Evolutionary conservation across 2,888 invertebrate species (phyloP).

Genomic region (Mesorhabditis spiculigera): DNA sequence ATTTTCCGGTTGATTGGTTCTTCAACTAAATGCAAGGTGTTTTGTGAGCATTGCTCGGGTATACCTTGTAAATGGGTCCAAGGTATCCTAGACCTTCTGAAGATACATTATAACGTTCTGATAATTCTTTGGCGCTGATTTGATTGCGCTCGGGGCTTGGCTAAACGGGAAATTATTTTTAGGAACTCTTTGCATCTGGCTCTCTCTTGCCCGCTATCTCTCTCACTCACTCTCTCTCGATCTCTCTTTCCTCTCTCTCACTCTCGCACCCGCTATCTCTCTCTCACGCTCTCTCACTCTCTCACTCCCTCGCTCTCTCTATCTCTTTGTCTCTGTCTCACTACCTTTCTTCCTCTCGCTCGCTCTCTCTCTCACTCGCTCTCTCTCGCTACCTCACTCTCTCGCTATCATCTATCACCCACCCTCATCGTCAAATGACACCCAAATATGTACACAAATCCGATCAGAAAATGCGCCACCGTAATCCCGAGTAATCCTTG

Average conservation of each 20-base stretch:
- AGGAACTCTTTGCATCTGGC: too few species aligned
- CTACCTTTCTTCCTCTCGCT: too few species aligned
- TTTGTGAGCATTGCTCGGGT: not conserved
- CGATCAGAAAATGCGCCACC: not conserved
- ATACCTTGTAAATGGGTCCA: not conserved
- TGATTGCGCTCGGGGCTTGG: not conserved
- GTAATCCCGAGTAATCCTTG: not conserved
- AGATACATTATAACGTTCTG: not conserved
- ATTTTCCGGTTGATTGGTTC: not conserved
- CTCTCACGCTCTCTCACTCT: too few species aligned
- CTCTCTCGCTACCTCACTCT: too few species aligned
- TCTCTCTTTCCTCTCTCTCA: too few species aligned
- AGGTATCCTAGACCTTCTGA: not conserved
- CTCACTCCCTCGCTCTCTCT: too few species aligned
- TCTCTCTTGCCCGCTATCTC: too few species aligned
- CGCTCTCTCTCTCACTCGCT: too few species aligned
- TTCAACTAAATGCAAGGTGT: not conserved
- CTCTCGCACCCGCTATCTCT: too few species aligned
- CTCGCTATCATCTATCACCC: too few species aligned
- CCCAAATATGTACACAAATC: not conserved
- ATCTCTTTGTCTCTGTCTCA: too few species aligned
- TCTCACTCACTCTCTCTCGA: too few species aligned
- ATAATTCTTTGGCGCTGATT: not conserved
- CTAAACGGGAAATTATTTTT: not conserved
- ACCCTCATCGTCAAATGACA: not conserved